These are phyloP conservation scores for Neoitamus cyanurus DNA, from an alignment of 2,888 invertebrate genomes.

Conservation along the genomic window DNA sequence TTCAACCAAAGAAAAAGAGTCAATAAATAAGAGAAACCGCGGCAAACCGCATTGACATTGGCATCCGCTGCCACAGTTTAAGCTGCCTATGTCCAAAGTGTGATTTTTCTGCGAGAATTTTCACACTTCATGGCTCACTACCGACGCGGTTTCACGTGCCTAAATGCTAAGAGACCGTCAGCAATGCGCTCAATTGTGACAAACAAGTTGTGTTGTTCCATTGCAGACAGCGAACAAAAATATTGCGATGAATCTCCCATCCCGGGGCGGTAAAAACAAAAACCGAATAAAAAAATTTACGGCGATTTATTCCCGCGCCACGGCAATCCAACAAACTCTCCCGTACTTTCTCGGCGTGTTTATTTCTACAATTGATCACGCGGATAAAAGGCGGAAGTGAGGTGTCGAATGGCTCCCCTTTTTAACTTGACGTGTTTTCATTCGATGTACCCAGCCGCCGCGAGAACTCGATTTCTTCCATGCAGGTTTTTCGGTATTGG, in stretches of 20 bases:
- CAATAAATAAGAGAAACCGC: background rate
- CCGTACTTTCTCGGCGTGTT: conserved; percentile 1
- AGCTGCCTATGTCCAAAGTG: background rate
- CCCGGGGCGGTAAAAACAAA: background rate
- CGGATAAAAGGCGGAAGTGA: conserved; percentile 15
- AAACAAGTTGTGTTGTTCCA: background rate
- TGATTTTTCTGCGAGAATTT: background rate
- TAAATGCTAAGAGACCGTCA: background rate
- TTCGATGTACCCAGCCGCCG: background rate
- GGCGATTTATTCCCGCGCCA: background rate
- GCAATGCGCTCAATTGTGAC: background rate
- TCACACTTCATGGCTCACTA: background rate
- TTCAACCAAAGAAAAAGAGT: background rate
- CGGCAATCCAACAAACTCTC: background rate
- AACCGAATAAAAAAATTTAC: background rate
- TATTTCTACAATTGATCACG: conserved; percentile 6
- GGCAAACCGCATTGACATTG: background rate
- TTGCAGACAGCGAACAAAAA: background rate
- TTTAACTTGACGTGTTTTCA: conserved; percentile 8
- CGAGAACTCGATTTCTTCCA: background rate
- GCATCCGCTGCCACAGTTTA: background rate
- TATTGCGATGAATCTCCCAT: background rate
- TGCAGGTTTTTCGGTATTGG: background rate
- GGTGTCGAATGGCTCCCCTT: background rate
- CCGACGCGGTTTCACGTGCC: background rate